phyloP scores from a whole-genome alignment of 2,888 invertebrate species.

The Aspidiotus destructor region DNA sequence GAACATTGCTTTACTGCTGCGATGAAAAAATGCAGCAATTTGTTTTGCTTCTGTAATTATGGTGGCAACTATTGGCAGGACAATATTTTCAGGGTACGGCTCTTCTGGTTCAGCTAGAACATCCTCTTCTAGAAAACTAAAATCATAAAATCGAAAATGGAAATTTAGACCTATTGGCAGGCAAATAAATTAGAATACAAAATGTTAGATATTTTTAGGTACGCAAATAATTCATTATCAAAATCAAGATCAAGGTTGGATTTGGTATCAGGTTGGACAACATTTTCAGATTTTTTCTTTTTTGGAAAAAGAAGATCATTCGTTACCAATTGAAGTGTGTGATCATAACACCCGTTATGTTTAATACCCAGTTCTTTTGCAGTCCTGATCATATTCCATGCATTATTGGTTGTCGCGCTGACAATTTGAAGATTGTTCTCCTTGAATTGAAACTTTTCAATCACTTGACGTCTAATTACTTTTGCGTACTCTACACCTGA shows the following conservation, averaged over 20 bases:
- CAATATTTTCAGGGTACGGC: neutral
- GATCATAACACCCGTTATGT: neutral
- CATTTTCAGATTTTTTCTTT: neutral
- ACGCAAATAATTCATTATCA: conserved; percentile 1
- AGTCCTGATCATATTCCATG: neutral
- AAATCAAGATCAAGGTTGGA: neutral
- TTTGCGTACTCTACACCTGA: neutral
- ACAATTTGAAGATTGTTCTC: neutral
- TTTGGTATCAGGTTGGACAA: too few species aligned
- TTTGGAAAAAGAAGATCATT: neutral
- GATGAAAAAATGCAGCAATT: conserved; percentile 5
- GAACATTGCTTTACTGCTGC: neutral
- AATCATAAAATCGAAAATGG: too few species aligned
- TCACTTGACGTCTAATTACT: neutral
- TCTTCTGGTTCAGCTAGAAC: neutral
- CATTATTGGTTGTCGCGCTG: neutral
- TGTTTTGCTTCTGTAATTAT: neutral
- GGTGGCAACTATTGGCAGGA: too few species aligned
- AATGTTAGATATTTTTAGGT: too few species aligned
- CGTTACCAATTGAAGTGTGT: conserved; percentile 1
- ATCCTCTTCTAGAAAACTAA: neutral
- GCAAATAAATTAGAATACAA: too few species aligned
- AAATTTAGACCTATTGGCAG: too few species aligned
- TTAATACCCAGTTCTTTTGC: neutral
- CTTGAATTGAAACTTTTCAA: neutral